A percentile compares a stretch with the other conserved stretches of the same genome.
These are phyloP conservation scores for Homalodisca vitripennis DNA, from an alignment of 1,140 invertebrate genomes.

Conservation along the genomic window DNA sequence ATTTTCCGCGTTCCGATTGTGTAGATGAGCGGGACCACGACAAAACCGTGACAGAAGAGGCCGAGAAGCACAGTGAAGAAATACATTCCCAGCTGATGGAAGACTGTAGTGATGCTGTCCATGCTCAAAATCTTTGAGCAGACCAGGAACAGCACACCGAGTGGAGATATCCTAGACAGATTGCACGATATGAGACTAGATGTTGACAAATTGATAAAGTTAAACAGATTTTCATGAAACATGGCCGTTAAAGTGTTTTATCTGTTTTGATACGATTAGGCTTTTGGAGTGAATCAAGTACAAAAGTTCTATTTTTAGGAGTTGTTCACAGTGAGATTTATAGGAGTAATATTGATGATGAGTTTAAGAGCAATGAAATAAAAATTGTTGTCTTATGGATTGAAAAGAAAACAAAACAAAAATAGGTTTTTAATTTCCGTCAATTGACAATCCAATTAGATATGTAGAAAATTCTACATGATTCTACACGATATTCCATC, in stretches of 20 bases:
- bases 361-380: too few species aligned
- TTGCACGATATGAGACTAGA: neutral
- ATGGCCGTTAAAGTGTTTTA: neutral
- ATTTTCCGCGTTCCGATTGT: conserved; percentile 72
- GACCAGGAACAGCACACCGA: conserved; percentile 81
- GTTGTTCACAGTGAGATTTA: too few species aligned
- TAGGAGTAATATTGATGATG: too few species aligned
- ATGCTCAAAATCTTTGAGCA: conserved; percentile 77
- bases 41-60: conserved; percentile 85
- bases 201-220: neutral
- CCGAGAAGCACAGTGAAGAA: conserved; percentile 88
- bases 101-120: conserved; percentile 67
- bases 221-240: neutral
- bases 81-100: conserved; percentile 83
- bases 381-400: too few species aligned
- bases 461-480: too few species aligned
- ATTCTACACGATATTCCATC: too few species aligned
- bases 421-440: too few species aligned
- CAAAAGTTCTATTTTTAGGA: too few species aligned
- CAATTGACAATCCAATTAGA: too few species aligned
- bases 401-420: too few species aligned
- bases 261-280: too few species aligned
- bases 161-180: conserved; percentile 67
- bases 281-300: too few species aligned
- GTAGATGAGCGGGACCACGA: conserved; percentile 82